These are phyloP conservation scores for Botia kubotai DNA, from an alignment of 2,797 vertebrate genomes.

Conservation along the genomic window DNA sequence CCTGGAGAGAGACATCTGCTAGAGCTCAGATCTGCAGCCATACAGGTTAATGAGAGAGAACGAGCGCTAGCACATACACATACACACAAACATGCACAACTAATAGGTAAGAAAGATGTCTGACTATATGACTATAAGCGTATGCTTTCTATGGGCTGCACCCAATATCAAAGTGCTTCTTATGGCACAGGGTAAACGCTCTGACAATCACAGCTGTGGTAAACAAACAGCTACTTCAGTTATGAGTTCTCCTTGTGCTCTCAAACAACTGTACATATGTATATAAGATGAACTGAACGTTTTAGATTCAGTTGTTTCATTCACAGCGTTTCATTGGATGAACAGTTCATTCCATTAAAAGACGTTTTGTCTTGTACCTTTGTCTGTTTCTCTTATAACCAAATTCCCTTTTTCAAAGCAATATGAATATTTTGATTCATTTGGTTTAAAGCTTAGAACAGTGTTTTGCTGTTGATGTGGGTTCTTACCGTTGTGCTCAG, in stretches of 20 bases:
- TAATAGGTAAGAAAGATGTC: conserved; percentile 7
- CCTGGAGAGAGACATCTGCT: conserved; percentile 35
- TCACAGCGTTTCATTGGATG: background rate
- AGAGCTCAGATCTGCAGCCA: conserved; percentile 42
- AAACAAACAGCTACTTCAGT: background rate
- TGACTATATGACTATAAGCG: background rate
- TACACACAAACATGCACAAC: conserved; percentile 15
- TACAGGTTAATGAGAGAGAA: conserved; percentile 29
- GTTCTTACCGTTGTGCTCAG: background rate
- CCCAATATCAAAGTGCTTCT: background rate
- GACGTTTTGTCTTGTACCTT: background rate
- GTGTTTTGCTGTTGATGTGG: background rate
- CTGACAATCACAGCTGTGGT: background rate
- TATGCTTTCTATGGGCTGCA: background rate
- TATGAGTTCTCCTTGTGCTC: too few relatives aligned
- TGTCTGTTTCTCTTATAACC: background rate
- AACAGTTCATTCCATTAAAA: background rate
- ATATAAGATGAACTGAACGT: too few relatives aligned
- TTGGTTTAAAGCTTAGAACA: too few relatives aligned
- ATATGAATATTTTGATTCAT: background rate
- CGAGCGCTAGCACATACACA: conserved; percentile 15
- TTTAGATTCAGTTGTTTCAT: background rate
- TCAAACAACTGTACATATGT: too few relatives aligned
- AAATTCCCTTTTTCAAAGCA: background rate
- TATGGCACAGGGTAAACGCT: background rate